These are phyloP conservation scores for Liasis olivaceus DNA, from an alignment of 2,797 vertebrate genomes.

Conservation along the genomic window DNA sequence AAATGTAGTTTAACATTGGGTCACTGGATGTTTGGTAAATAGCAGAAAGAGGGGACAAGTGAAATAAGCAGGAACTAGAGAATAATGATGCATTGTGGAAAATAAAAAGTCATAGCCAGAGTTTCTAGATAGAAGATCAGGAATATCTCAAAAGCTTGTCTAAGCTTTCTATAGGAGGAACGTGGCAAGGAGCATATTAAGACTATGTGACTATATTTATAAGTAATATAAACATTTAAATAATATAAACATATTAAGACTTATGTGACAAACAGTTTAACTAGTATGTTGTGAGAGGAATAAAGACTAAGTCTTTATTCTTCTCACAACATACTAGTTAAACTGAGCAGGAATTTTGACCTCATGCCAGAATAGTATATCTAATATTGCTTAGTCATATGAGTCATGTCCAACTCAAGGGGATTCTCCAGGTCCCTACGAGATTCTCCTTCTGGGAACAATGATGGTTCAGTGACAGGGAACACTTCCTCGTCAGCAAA, in stretches of 20 bases:
- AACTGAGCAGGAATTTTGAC: background rate
- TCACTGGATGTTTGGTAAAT: background rate
- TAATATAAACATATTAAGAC: background rate
- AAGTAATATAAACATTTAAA: no score
- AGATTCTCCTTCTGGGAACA: no score
- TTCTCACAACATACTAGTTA: background rate
- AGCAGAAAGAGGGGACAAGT: background rate
- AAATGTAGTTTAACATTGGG: background rate
- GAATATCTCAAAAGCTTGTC: background rate
- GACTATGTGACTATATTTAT: no score
- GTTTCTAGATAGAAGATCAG: background rate
- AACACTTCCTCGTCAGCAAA: no score
- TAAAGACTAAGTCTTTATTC: background rate
- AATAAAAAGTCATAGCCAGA: background rate
- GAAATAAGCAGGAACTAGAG: background rate
- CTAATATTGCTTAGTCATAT: no score
- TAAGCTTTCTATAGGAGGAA: background rate
- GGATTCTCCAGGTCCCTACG: no score
- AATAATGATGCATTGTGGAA: background rate
- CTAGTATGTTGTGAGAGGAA: no score
- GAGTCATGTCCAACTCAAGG: no score
- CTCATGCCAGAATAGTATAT: no score
- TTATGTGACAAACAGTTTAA: background rate
- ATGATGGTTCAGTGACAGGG: no score
- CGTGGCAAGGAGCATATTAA: background rate